Base-by-base conservation (phyloP, 2,113 vertebrate genomes). In the Thalassoma bifasciatum region DNA sequence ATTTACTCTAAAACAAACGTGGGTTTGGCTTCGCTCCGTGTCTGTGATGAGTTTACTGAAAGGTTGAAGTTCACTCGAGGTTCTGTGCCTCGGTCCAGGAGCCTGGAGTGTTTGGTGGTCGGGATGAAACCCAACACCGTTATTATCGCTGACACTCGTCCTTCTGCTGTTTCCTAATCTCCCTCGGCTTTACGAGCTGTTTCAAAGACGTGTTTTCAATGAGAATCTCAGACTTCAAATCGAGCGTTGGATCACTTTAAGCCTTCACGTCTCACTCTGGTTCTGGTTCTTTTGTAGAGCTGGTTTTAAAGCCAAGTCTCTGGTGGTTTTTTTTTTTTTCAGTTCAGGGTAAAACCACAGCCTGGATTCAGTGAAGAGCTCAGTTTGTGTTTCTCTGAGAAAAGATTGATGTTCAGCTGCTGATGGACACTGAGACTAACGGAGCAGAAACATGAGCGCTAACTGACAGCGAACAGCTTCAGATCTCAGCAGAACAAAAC, bases 71-170 rank as follows among this genome's bases (percentile, higher is more conserved):
- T 85, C 77, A 85, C 57, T 53, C 2, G 5, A 74, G 49, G 54
- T 69, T 26, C 61, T 40, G 5, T 58, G 10, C 57, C 54, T 34
- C 53, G 38, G 8, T 40, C 66, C 50, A 66, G 67, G 40, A 2
- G 6, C 63, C 42, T 13, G 5, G 66, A 74, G 72, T 68, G 60
- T 24, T 75, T 79, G 83, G 89, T 21, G 85, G 89, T 49, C 3
- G 46, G 38, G 38, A 13, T 22, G 83, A 37, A 84, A 84, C 57
- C 64, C 51, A 52, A 88, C 6, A 17, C 78, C 10, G 66, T 36
- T 53, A 85, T 90, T 88, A 86, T 75, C 54, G 42, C 76, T 66
- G 66, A 86, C 81, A 68, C 76, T 54, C 78, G 61, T 51, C 70
- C 72, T 5, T 7, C 34, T 16, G 12, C 23, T 16, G 34, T 71